Base-by-base conservation (phyloP, 2,797 vertebrate species). In the Synaphobranchus kaupii region DNA sequence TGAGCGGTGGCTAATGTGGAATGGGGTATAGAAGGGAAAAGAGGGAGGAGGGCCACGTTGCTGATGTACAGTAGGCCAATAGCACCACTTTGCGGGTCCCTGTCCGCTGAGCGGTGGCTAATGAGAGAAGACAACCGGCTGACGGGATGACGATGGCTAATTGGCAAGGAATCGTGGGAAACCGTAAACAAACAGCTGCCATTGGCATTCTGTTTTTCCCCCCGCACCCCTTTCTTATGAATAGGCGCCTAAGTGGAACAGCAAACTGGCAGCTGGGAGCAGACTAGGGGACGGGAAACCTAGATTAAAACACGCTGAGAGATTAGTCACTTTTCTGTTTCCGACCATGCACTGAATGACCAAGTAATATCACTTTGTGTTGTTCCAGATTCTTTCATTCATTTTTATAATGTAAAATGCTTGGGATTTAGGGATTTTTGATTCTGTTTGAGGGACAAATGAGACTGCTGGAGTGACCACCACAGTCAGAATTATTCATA, bases 171-270 rank as follows among this genome's bases (percentile, higher is more conserved):
- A 94, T 96, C 95, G 95, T 96, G 96, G 95, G 96, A 96, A 96
- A 94, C 92, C 93, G 93, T 96, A 96, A 96, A 96, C 95, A 96
- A 96, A 96, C 95, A 96, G 95, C 95, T 95, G 95, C 94, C 94
- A 94, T 94, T 92, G 94, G 94, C 92, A 94, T 94, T 94, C 90
- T 92, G 92, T 92, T 92, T 90, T 92, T 93, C 91, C 60, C 78
- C 78, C 44, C 92, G 91, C 92, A 88, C 89, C 90, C 90, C 90
- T 91, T 92, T 92, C 90, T 93, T 90, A 90, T 94, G 94, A 96
- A 95, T 94, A 94, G 92, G 90, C 88, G 91, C 88, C 89, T 91
- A 90, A 93, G 93, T 90, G 91, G 92, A 93, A 89, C 91, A 91
- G 91, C 91, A 90, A 91, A 90, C 91, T 93, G 94, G 93, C 93